Conservation (phyloP, 2,888 invertebrate species). For the Sphaerophoria rueppellii region DNA sequence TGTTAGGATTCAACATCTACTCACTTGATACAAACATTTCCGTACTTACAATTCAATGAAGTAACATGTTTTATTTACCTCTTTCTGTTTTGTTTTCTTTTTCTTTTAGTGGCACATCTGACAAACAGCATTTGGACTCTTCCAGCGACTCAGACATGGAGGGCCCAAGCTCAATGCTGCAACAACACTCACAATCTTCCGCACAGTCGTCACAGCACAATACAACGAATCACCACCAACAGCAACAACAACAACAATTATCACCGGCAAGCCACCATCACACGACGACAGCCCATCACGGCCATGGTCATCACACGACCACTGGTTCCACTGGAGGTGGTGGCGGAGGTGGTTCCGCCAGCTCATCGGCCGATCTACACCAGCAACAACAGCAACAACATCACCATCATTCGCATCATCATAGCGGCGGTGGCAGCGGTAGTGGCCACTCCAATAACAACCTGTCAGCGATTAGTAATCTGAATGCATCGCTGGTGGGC, state of each 20-base stretch:
- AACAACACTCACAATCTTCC: slow-evolving; percentile 76
- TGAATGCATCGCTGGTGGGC: slow-evolving; percentile 76
- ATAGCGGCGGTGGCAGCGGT: slow-evolving; percentile 41
- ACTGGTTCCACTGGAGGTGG: slow-evolving; percentile 62
- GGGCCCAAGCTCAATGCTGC: slow-evolving; percentile 79
- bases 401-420: slow-evolving; percentile 74
- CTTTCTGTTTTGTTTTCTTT: too few species aligned
- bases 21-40: too few species aligned
- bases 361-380: slow-evolving; percentile 70
- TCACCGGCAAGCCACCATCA: slow-evolving; percentile 76
- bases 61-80: too few species aligned
- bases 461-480: slow-evolving; percentile 73
- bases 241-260: slow-evolving; percentile 77
- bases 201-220: slow-evolving; percentile 74
- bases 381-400: slow-evolving; percentile 75
- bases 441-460: slow-evolving; percentile 70
- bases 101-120: slow-evolving; percentile 81
- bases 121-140: slow-evolving; percentile 82
- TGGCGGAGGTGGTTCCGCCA: slow-evolving; percentile 44
- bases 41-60: too few species aligned
- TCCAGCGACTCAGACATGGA: slow-evolving; percentile 83
- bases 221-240: slow-evolving; percentile 75
- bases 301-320: slow-evolving; percentile 75
- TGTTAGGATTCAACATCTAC: too few species aligned
- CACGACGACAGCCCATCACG: slow-evolving; percentile 75